Conservation (phyloP, 1,140 invertebrate species). For the Drosophila rufa region DNA sequence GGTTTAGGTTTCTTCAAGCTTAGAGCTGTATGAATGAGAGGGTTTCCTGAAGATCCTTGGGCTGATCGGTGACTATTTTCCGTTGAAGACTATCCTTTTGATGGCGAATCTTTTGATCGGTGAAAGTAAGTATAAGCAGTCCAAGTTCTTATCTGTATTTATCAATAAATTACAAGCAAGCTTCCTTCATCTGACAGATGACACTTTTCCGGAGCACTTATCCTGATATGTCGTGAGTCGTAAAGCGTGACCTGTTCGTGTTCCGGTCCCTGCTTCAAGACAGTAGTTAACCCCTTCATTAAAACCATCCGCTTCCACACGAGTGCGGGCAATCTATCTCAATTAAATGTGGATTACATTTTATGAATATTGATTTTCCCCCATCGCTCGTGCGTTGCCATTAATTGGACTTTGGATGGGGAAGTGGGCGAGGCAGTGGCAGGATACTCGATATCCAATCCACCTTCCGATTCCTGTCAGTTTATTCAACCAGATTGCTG, state of each 20-base stretch:
- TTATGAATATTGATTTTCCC: constrained; percentile 73
- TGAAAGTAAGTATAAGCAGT: too few species aligned
- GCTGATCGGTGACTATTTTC: too few species aligned
- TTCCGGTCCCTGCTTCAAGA: neutral
- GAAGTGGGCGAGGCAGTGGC: neutral
- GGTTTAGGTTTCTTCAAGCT: too few species aligned
- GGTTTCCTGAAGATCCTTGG: neutral
- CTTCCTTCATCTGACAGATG: constrained; percentile 4
- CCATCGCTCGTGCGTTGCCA: constrained; percentile 11
- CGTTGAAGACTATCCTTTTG: too few species aligned
- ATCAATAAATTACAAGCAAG: too few species aligned
- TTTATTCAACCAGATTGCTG: constrained; percentile 37
- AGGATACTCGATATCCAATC: constrained; percentile 33
- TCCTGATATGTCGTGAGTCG: neutral
- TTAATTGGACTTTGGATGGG: constrained; percentile 31
- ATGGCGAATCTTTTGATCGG: too few species aligned
- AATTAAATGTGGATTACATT: constrained; percentile 69
- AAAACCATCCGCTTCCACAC: constrained; percentile 7
- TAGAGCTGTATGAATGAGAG: neutral
- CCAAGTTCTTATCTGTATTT: neutral
- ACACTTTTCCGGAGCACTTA: constrained; percentile 1
- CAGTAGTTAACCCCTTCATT: constrained; percentile 18
- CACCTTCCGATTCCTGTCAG: constrained; percentile 38
- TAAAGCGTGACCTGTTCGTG: neutral
- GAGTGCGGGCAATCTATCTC: constrained; percentile 58